Percentiles rank a stretch among this genome's conserved stretches.
Conservation (phyloP, 1,140 invertebrate species). For the Drosophila sturtevanti region DNA sequence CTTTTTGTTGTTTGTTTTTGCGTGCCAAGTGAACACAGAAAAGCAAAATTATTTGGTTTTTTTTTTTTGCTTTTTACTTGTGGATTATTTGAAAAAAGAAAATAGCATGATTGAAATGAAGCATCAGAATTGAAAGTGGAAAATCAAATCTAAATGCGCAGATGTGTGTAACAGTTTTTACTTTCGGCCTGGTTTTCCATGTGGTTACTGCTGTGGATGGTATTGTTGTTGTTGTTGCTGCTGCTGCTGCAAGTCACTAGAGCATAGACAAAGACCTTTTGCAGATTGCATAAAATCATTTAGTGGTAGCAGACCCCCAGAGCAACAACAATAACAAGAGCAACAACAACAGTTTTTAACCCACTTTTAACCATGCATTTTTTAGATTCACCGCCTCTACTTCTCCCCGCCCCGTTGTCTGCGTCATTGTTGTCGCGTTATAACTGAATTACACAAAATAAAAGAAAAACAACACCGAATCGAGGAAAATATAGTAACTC, state of each 20-base stretch:
- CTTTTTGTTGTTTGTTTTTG: slow-evolving; percentile 38
- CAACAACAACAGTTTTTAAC: slow-evolving; percentile 44
- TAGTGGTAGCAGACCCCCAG: slow-evolving; percentile 23
- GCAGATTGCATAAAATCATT: slow-evolving; percentile 64
- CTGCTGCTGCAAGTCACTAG: slow-evolving; percentile 37
- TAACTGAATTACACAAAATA: neutral
- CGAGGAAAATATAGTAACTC: neutral
- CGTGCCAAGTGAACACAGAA: slow-evolving; percentile 35
- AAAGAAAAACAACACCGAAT: neutral
- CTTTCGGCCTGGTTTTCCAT: slow-evolving; percentile 67
- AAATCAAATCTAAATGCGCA: slow-evolving; percentile 74
- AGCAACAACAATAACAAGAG: slow-evolving; percentile 26
- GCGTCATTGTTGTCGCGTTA: slow-evolving; percentile 39
- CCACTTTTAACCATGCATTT: slow-evolving; percentile 55
- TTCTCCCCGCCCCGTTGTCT: slow-evolving; percentile 37
- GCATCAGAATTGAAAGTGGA: slow-evolving; percentile 62
- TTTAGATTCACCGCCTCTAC: slow-evolving; percentile 36
- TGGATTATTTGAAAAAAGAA: slow-evolving; percentile 23
- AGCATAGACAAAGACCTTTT: slow-evolving; percentile 45
- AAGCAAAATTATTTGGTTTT: slow-evolving; percentile 19
- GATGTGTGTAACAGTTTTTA: slow-evolving; percentile 76
- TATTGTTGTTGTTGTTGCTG: slow-evolving; percentile 25
- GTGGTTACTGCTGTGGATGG: slow-evolving; percentile 23
- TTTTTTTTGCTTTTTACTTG: slow-evolving; percentile 21
- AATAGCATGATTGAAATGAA: slow-evolving; percentile 26